Conservation (phyloP, 2,888 invertebrate genomes). For the Pecten maximus region DNA sequence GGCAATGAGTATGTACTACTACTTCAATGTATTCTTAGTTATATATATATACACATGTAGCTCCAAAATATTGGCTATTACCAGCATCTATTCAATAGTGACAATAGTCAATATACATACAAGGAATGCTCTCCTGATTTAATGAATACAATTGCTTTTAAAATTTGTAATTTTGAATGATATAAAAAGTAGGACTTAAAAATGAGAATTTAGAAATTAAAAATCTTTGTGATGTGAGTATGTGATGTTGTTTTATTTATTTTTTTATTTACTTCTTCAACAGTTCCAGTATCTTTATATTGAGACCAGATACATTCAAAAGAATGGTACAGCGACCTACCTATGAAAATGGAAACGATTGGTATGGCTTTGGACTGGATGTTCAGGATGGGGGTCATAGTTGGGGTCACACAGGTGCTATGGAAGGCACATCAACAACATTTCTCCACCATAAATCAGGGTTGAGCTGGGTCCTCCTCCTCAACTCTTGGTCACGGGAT, state of each 20-base stretch:
- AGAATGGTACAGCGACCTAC: constrained; percentile 67
- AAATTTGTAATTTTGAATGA: no score
- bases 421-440: constrained; percentile 79
- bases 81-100: no score
- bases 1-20: constrained; percentile 33
- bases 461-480: constrained; percentile 74
- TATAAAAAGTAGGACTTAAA: no score
- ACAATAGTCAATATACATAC: no score
- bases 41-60: no score
- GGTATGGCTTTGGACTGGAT: constrained; percentile 79
- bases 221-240: neutral
- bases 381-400: constrained; percentile 73
- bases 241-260: neutral
- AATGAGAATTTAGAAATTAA: no score
- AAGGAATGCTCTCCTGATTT: no score
- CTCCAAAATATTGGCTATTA: no score
- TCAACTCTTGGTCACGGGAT: constrained; percentile 78
- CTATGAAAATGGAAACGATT: constrained; percentile 65
- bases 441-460: constrained; percentile 72
- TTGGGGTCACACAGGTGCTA: constrained; percentile 79
- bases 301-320: constrained; percentile 54
- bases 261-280: neutral
- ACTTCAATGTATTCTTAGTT: neutral
- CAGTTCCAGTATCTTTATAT: constrained; percentile 40
- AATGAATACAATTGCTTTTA: no score